A percentile compares a stretch with the other conserved stretches of the same genome.
These are phyloP conservation scores for Xiphorhynchus elegans DNA, from an alignment of 2,113 vertebrate genomes.

Conservation along the genomic window DNA sequence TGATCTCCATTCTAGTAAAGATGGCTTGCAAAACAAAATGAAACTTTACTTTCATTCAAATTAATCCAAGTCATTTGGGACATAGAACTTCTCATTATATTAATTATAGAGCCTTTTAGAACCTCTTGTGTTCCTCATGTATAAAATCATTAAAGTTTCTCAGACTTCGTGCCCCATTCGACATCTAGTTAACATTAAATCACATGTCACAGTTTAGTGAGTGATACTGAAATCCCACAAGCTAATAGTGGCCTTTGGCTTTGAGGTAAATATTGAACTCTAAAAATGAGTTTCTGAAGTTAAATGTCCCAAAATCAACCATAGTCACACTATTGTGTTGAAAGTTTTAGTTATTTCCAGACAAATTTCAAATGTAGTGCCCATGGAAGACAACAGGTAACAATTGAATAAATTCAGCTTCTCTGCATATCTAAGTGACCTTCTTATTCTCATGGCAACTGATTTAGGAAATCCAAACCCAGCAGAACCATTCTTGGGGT, in stretches of 20 bases:
- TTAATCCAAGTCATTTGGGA: background rate
- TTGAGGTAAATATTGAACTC: background rate
- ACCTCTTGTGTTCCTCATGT: background rate
- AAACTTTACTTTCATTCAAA: background rate
- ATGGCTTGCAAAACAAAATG: background rate
- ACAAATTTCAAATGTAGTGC: background rate
- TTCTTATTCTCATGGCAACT: background rate
- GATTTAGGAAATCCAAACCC: background rate
- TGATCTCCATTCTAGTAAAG: background rate
- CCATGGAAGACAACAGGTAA: background rate
- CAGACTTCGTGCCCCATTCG: background rate
- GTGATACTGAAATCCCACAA: background rate
- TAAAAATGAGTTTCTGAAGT: background rate
- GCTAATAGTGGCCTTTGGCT: background rate
- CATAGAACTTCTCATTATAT: background rate
- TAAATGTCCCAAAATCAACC: background rate
- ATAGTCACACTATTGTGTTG: background rate
- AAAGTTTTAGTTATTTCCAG: background rate
- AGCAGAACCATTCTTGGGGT: background rate
- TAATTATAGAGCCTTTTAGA: background rate
- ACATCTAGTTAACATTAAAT: background rate
- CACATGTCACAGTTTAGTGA: background rate
- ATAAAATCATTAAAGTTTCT: background rate
- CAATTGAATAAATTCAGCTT: background rate
- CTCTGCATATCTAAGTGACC: background rate